Conservation (phyloP, 1,140 invertebrate genomes). For the Diabrotica virgifera region DNA sequence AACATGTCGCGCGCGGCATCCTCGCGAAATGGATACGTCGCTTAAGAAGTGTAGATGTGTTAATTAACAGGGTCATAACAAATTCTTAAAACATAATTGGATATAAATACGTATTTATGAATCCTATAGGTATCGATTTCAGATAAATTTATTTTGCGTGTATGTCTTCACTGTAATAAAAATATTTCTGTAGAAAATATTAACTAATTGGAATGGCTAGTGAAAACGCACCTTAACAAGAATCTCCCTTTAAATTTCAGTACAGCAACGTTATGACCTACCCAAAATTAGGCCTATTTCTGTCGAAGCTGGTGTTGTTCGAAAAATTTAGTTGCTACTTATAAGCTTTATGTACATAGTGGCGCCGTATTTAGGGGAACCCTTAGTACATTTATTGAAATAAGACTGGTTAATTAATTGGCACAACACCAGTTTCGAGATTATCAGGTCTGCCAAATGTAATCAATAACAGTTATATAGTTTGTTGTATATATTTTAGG, state of each 20-base stretch:
- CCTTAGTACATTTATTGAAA: slow-evolving; percentile 21
- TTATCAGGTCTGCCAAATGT: slow-evolving; percentile 23
- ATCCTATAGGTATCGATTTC: too few species aligned
- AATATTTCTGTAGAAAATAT: too few species aligned
- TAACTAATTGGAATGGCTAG: too few species aligned
- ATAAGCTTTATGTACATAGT: slow-evolving; percentile 30
- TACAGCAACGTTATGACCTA: neutral
- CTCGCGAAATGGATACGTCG: too few species aligned
- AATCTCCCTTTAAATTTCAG: neutral
- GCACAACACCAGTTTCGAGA: slow-evolving; percentile 23
- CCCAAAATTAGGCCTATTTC: neutral
- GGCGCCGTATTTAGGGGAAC: slow-evolving; percentile 15
- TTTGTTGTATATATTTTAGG: slow-evolving; percentile 22
- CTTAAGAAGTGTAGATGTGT: too few species aligned
- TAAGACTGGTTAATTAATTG: slow-evolving; percentile 29
- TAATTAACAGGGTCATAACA: too few species aligned
- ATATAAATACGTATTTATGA: too few species aligned
- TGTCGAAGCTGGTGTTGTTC: slow-evolving; percentile 17
- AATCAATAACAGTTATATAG: slow-evolving; percentile 25
- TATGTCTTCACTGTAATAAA: too few species aligned
- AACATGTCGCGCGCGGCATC: too few species aligned
- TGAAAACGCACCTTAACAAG: too few species aligned
- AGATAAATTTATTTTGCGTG: too few species aligned
- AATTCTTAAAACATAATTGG: too few species aligned
- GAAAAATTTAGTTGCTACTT: slow-evolving; percentile 24